Conservation (phyloP, 2,888 invertebrate genomes). For the Leptothorax acervorum region DNA sequence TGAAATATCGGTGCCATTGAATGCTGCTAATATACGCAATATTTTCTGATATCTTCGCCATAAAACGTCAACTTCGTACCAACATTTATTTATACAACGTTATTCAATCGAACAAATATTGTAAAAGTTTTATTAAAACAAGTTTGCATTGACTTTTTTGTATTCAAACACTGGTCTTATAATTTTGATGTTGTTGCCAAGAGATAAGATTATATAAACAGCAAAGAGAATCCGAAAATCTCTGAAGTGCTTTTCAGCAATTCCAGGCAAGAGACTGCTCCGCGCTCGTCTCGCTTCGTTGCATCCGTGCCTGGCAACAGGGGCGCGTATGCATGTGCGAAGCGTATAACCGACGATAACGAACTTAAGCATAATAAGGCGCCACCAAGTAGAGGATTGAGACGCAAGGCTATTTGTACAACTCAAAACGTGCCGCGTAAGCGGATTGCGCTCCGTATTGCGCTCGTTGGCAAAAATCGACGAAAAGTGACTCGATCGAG, state of each 20-base stretch:
- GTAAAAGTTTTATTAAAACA: neutral
- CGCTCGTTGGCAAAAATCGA: conserved; percentile 40
- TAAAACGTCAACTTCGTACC: neutral
- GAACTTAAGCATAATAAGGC: conserved; percentile 55
- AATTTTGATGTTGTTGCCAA: neutral
- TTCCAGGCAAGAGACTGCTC: neutral
- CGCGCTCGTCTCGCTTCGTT: neutral
- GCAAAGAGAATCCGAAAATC: neutral
- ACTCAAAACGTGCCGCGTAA: conserved; percentile 42
- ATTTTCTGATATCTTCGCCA: neutral
- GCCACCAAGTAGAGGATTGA: conserved; percentile 33
- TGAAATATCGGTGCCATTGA: neutral
- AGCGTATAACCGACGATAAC: conserved; percentile 52
- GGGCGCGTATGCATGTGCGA: conserved; percentile 40
- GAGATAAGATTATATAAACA: too few relatives aligned
- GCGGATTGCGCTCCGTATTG: conserved; percentile 31
- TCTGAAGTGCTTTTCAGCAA: neutral
- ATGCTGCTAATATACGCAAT: neutral
- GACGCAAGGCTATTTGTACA: conserved; percentile 37
- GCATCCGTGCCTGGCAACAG: conserved; percentile 53
- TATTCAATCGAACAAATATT: neutral
- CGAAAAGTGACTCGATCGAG: conserved; percentile 30
- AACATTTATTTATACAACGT: neutral
- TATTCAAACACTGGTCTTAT: too few relatives aligned
- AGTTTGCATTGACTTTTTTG: neutral